Conservation (phyloP, 2,888 invertebrate species). For the Coelogynopora nodosa region DNA sequence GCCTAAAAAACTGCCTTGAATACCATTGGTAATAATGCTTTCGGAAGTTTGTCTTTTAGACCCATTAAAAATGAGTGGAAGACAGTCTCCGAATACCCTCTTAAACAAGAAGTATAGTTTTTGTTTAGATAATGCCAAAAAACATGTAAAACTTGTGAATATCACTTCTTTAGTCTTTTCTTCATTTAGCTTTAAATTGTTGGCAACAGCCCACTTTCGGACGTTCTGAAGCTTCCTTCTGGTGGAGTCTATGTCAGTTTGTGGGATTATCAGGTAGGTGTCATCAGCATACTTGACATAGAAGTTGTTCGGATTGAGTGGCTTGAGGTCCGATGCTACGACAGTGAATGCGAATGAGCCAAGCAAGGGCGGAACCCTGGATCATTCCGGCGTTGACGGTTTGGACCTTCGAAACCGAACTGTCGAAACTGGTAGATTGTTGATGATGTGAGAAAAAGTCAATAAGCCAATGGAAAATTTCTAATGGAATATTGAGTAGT, state of each 20-base stretch:
- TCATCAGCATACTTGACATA: background rate
- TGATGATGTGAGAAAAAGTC: background rate
- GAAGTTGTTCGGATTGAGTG: background rate
- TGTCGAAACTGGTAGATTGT: background rate
- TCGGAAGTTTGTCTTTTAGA: no score
- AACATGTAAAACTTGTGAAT: background rate
- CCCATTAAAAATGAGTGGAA: no score
- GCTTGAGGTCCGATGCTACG: conserved; percentile 13
- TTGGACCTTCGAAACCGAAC: background rate
- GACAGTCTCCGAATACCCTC: no score
- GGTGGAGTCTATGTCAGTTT: background rate
- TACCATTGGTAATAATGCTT: no score
- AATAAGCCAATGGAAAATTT: background rate
- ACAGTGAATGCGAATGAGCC: background rate
- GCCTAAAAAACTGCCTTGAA: no score
- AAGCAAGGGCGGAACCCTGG: conserved; percentile 7
- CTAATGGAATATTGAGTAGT: background rate
- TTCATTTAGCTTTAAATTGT: background rate
- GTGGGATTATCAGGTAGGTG: background rate
- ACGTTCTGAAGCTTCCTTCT: background rate
- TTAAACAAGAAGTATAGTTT: background rate
- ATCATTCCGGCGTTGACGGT: background rate
- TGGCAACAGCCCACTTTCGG: background rate
- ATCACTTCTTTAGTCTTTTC: background rate
- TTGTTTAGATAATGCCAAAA: background rate